Conservation (phyloP, 2,888 invertebrate genomes). For the Deilephila elpenor region DNA sequence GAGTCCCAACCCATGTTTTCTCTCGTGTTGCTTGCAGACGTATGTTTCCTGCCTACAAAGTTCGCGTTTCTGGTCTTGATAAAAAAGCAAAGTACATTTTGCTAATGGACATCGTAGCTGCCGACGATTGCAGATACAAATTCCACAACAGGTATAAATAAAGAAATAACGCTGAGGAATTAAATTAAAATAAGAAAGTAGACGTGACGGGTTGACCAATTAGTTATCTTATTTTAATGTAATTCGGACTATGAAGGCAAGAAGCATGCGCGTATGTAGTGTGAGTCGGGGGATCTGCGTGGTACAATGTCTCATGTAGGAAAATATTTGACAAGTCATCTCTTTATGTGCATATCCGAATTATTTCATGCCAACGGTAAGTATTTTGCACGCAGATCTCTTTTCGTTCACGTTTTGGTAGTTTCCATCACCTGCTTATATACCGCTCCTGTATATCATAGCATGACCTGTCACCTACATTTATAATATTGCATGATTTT, state of each 20-base stretch:
- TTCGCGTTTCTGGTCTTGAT: conserved; percentile 97
- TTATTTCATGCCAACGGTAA: conserved; percentile 29
- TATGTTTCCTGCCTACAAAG: conserved; percentile 99
- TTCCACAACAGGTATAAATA: conserved; percentile 94
- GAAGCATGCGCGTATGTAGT: conserved; percentile 82
- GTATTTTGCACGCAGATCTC: conserved; percentile 74
- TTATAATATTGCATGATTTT: conserved; percentile 10
- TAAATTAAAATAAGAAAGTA: conserved; percentile 81
- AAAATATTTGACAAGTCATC: not conserved
- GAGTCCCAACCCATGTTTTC: conserved; percentile 81
- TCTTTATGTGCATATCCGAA: not conserved
- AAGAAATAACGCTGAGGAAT: conserved; percentile 65
- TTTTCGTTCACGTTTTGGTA: conserved; percentile 68
- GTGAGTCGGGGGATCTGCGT: conserved; percentile 70
- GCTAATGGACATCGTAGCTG: conserved; percentile 98
- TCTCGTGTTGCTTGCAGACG: conserved; percentile 91
- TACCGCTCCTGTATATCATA: conserved; percentile 46
- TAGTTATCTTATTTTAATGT: conserved; percentile 80
- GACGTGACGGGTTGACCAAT: conserved; percentile 53
- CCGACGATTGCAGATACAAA: conserved; percentile 98
- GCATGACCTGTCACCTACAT: conserved; percentile 42
- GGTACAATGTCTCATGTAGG: conserved; percentile 4
- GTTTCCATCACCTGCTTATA: conserved; percentile 56
- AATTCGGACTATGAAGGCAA: conserved; percentile 84
- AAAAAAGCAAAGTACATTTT: conserved; percentile 98